phyloP scores from a whole-genome alignment of 2,113 vertebrate genomes.

The Alosa alosa region DNA sequence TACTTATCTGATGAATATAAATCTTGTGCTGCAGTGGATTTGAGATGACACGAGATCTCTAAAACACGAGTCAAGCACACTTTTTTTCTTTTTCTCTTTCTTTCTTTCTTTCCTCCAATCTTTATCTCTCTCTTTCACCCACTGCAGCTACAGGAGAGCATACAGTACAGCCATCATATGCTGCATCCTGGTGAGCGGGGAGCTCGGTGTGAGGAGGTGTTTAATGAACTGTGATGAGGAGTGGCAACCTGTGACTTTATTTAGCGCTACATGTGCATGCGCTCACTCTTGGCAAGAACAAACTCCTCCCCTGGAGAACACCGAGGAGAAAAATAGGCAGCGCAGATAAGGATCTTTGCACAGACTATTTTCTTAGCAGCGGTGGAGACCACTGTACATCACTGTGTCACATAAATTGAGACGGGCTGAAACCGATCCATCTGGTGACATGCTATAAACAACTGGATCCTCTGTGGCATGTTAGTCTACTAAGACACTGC shows the following conservation, averaged over 20 bases:
- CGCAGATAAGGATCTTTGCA: not conserved
- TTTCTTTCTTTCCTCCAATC: not conserved
- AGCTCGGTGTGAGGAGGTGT: constrained; percentile 25
- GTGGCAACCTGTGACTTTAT: constrained; percentile 27
- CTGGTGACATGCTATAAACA: not conserved
- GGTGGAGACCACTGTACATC: not conserved
- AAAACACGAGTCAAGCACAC: not conserved
- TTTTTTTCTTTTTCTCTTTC: not conserved
- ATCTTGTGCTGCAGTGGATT: not conserved
- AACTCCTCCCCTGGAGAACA: not conserved
- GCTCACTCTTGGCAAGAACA: constrained; percentile 1
- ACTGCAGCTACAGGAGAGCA: not conserved
- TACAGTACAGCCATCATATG: not conserved
- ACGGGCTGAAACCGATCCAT: not conserved
- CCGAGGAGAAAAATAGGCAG: not conserved
- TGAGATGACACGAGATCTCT: not conserved
- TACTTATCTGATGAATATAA: not conserved
- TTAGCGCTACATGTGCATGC: not conserved
- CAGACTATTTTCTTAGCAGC: not conserved
- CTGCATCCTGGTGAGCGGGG: not conserved
- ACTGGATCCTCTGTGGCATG: not conserved
- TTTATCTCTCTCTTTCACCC: not conserved
- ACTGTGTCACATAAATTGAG: not conserved
- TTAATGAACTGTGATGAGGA: constrained; percentile 38
- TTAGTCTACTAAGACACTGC: not conserved